Evolutionary conservation across 1,140 invertebrate species (phyloP).

Genomic region (Solen grandis): DNA sequence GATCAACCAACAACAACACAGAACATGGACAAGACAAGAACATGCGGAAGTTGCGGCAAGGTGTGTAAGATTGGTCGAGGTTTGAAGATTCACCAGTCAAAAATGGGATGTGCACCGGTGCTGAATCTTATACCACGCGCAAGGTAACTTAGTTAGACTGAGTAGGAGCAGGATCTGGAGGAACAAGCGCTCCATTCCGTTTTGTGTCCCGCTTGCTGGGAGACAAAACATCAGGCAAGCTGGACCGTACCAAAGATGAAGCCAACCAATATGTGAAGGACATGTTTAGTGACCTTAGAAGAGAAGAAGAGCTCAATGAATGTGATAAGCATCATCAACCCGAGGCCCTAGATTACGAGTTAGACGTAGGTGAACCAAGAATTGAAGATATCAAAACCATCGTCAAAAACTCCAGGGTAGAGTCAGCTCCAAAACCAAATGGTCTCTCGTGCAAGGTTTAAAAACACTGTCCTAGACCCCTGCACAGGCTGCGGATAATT

Average conservation of each 20-base stretch:
- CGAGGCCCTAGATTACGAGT: neutral
- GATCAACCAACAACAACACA: conserved; percentile 32
- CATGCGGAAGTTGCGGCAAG: conserved; percentile 21
- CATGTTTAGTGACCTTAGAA: neutral
- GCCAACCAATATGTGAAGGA: neutral
- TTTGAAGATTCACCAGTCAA: conserved; percentile 33
- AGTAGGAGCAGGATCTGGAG: conserved; percentile 18
- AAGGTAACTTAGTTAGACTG: conserved; percentile 43
- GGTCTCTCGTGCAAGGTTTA: conserved; percentile 14
- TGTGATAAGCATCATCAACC: neutral
- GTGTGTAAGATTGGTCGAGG: conserved; percentile 29
- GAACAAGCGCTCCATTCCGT: neutral
- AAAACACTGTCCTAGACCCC: neutral
- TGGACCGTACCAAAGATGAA: neutral
- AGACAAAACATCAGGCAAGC: conserved; percentile 2
- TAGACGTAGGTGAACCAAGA: neutral
- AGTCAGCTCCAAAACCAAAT: conserved; percentile 6
- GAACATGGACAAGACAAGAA: conserved; percentile 34
- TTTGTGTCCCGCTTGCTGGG: neutral
- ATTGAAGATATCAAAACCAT: conserved; percentile 14
- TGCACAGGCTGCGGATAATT: neutral
- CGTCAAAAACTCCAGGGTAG: conserved; percentile 5
- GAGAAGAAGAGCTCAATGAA: neutral
- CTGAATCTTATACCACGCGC: conserved; percentile 36
- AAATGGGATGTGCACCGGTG: conserved; percentile 32